Base-by-base conservation (phyloP, 2,797 vertebrate species). In the Hydrocynus forskahlii region DNA sequence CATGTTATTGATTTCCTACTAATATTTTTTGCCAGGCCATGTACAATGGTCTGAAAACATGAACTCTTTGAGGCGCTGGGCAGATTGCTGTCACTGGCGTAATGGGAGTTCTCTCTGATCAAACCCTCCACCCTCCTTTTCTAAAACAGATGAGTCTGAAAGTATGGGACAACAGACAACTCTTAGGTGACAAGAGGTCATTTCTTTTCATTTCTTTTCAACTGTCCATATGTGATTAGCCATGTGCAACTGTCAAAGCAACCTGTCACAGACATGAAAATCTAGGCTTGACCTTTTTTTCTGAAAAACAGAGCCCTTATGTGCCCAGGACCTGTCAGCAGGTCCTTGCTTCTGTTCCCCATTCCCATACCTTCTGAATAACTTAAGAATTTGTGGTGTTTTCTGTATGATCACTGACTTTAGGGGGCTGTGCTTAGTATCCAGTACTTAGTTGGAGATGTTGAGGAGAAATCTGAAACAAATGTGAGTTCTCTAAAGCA, bases 1-100 rank as follows among this genome's bases (percentile, higher is more conserved):
- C 92, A 83, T 92, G 86, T 81, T 94, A 97, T 97, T 92, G 96
- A 97, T 96, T 95, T 82, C 92, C 12, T 23, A 71, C 80, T 83
- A 84, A 88, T 90, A 89, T 92, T 91, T 82, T 89, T 86, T 87
- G 81, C 89, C 91, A 89, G 89, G 91, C 91, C 83, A 66, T 82
- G 82, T 88, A 72, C 89, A 88, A 86, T 88, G 90, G 91, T 91
- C 88, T 91, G 89, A 91, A 93, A 92, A 86, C 83, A 80, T 73
- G 67, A 84, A 59, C 82, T 52, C 76, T 87, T 85, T 85, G 60
- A 76, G 86, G 54, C 19, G 72, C 35, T 38, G 70, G 84, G 74
- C 67, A 73, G 86, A 83, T 75, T 64, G 88, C 88, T 83, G 84
- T 92, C 89, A n/a, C 84, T 81, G 79, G 87, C 84, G 4, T 29